Evolutionary conservation across 2,797 vertebrate species (phyloP).

Genomic region (Peromyscus nudipes): DNA sequence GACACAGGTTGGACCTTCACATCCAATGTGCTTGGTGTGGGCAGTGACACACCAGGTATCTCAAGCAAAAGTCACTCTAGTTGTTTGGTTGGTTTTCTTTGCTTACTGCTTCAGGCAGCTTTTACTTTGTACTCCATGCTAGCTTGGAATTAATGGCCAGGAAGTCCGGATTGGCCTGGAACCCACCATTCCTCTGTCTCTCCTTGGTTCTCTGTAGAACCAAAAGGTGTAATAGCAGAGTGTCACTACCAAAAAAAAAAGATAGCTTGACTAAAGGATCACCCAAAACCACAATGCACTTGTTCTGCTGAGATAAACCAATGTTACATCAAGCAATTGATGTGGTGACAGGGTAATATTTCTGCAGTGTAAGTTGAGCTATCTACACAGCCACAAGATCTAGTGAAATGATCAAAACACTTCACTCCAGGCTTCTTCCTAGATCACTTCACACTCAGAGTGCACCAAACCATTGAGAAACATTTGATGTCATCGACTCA

Average conservation of each 20-base stretch:
- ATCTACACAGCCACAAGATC: not conserved
- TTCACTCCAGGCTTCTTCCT: not conserved
- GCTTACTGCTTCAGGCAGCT: not conserved
- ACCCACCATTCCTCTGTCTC: not conserved
- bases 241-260: not conserved
- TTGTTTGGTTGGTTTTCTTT: not conserved
- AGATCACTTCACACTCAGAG: not conserved
- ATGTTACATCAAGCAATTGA: not conserved
- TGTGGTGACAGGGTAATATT: accelerated
- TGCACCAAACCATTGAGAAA: not conserved
- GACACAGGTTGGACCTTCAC: not conserved
- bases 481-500: not conserved
- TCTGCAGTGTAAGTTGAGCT: not conserved
- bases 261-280: not conserved
- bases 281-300: not conserved
- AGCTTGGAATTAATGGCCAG: not conserved
- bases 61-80: not conserved
- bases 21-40: not conserved
- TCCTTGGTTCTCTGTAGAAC: too few relatives aligned
- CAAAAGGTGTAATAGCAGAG: not conserved
- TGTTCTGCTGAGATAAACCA: not conserved
- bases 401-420: slow-evolving; percentile 1
- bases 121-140: not conserved
- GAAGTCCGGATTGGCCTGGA: not conserved
- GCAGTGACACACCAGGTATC: not conserved